These are phyloP conservation scores for Hemithea aestivaria DNA, from an alignment of 2,888 invertebrate species.

Conservation along the genomic window DNA sequence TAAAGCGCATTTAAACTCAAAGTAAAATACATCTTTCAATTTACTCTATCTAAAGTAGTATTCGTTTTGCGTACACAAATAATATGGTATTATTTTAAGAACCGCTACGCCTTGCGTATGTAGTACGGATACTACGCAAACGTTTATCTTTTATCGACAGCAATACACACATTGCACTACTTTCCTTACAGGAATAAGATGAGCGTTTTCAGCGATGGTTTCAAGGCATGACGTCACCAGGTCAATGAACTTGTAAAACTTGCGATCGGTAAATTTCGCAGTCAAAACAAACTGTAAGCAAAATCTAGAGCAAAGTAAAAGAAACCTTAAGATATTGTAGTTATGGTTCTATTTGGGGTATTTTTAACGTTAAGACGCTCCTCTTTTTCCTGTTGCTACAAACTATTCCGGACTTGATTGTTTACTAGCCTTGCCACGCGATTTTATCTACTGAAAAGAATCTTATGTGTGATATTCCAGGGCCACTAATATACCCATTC, in stretches of 20 bases:
- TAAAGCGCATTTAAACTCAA: too few relatives aligned
- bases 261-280: slow-evolving; percentile 60
- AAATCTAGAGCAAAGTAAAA: slow-evolving; percentile 24
- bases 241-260: slow-evolving; percentile 63
- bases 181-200: slow-evolving; percentile 29
- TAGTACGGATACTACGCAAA: slow-evolving; percentile 4
- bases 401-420: slow-evolving; percentile 33
- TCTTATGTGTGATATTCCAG: too few relatives aligned
- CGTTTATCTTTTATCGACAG: slow-evolving; percentile 8
- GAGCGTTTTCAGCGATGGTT: slow-evolving; percentile 35
- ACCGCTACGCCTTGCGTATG: background rate
- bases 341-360: slow-evolving; percentile 27
- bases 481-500: too few relatives aligned
- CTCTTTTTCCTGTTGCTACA: slow-evolving; percentile 42
- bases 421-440: slow-evolving; percentile 18
- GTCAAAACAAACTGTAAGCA: slow-evolving; percentile 56
- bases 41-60: too few relatives aligned
- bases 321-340: slow-evolving; percentile 19
- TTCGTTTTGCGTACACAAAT: slow-evolving; percentile 2
- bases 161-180: slow-evolving; percentile 8
- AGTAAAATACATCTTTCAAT: too few relatives aligned
- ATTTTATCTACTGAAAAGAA: too few relatives aligned
- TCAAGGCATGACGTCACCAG: slow-evolving; percentile 53
- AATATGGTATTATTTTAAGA: background rate
- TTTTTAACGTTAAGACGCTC: slow-evolving; percentile 26